Percentiles rank a stretch among this genome's conserved stretches.
phyloP scores from a whole-genome alignment of 2,797 vertebrate species.

The Cygnus olor region DNA sequence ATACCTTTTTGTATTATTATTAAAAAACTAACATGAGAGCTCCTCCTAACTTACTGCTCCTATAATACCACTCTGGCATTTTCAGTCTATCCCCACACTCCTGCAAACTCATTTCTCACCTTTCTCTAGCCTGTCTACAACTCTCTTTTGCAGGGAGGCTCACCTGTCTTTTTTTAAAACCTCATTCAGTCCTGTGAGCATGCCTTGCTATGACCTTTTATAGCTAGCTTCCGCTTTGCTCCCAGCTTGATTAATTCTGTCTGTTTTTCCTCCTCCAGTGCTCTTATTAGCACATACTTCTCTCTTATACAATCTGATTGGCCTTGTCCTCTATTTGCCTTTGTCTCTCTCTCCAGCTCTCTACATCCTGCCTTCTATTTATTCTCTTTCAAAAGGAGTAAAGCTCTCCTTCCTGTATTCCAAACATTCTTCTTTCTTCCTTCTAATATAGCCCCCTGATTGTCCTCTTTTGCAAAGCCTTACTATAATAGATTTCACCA shows the following conservation, averaged over 20 bases:
- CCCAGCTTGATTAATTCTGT: slow-evolving; percentile 28
- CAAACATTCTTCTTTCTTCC: background rate
- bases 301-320: background rate
- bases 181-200: background rate
- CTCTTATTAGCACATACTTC: background rate
- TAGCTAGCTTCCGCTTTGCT: slow-evolving; percentile 1
- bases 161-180: background rate
- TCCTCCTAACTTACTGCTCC: background rate
- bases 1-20: fast-evolving
- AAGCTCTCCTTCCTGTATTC: background rate
- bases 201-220: background rate
- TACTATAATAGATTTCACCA: background rate
- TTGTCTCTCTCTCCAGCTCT: background rate
- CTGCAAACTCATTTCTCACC: background rate
- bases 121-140: background rate
- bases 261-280: background rate
- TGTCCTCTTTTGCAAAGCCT: background rate
- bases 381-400: background rate
- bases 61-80: background rate
- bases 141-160: background rate
- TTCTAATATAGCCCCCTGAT: background rate
- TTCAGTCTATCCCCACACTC: background rate
- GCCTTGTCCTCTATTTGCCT: slow-evolving; percentile 15
- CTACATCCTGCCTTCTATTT: background rate
- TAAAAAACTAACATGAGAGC: background rate